Base-by-base conservation (phyloP, 2,888 invertebrate species). In the Torymus tubicola region DNA sequence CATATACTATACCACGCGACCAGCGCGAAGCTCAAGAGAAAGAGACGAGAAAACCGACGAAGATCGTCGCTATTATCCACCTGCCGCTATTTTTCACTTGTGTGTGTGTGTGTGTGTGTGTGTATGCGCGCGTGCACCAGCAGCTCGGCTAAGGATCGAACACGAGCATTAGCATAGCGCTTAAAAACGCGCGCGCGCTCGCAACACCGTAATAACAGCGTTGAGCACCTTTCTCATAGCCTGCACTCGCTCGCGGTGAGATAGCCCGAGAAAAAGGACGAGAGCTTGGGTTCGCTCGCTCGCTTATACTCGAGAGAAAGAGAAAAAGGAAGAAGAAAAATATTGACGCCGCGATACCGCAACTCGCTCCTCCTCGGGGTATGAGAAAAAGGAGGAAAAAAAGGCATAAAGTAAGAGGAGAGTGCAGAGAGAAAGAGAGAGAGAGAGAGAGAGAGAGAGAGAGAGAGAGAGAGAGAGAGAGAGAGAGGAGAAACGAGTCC, bases 261-360 rank as follows among this genome's bases (percentile, higher is more conserved):
- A 71, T 68, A 69, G 76, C 60, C 65, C 8, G 53, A 58, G 76
- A 69, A 81, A 78, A 72, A 58, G 78, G 80, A 82, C 73, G 80
- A 82, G 42, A 61, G 55, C 50, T 3, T 14, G 50, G 18, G 76
- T 14, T 8, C 18, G 4, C 11, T 31, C 12, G 60, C 55, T 61
- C 31, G 70, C 18, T 12, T 57, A 57, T n/a, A 74, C 58, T 58
- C 31, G 14, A 4, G 61, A 58, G 64, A 52, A 4, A 53, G 24
- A 24, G n/a, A 31, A 10, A 50, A 85, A 85, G 75, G 67, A 72
- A 73, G 78, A 83, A 77, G 80, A 82, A 82, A 77, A 76, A 68
- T 76, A 71, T 76, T 52, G 67, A 71, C 18, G 64, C 71, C 75
- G 75, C 72, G 65, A 63, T 53, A 55, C 58, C 42, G 70, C 64